These are phyloP conservation scores for Cylas formicarius DNA, from an alignment of 1,140 invertebrate species.

Conservation along the genomic window DNA sequence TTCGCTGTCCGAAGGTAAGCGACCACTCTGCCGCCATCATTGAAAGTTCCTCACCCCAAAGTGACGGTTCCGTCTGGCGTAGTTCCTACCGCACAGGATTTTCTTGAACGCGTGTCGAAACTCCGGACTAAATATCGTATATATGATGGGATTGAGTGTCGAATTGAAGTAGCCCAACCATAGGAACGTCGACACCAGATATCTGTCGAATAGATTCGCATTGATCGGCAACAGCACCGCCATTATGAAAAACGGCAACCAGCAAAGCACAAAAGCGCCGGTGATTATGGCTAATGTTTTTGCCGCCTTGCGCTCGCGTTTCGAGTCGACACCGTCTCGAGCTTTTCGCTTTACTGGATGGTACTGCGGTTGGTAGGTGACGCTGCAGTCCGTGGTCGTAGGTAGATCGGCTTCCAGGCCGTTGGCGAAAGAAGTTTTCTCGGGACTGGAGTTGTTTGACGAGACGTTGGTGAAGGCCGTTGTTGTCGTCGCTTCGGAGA, in stretches of 20 bases:
- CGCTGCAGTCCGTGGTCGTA: conserved; percentile 47
- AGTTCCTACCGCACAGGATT: conserved; percentile 60
- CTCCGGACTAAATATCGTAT: conserved; percentile 83
- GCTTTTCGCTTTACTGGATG: conserved; percentile 50
- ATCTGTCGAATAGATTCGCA: conserved; percentile 40
- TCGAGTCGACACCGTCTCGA: conserved; percentile 64
- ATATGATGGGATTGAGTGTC: conserved; percentile 82
- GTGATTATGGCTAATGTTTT: conserved; percentile 88
- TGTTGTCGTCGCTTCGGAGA: conserved; percentile 51
- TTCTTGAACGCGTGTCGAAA: conserved; percentile 81
- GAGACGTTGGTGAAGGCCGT: conserved; percentile 61
- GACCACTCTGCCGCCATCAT: conserved; percentile 42
- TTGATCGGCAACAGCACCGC: conserved; percentile 77
- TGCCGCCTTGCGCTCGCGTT: conserved; percentile 83
- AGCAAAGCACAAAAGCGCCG: conserved; percentile 75
- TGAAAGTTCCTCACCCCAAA: conserved; percentile 38
- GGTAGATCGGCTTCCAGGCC: conserved; percentile 59
- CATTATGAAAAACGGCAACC: conserved; percentile 85
- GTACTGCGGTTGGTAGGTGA: conserved; percentile 33
- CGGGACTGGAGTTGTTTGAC: conserved; percentile 62
- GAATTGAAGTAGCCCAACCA: conserved; percentile 87
- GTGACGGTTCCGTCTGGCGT: conserved; percentile 43
- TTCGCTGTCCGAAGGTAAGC: conserved; percentile 35
- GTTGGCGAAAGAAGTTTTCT: conserved; percentile 59
- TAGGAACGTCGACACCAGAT: conserved; percentile 63